Percentiles rank a stretch among this genome's conserved stretches.
phyloP scores from a whole-genome alignment of 2,113 vertebrate genomes.

The Ochotona curzoniae region DNA sequence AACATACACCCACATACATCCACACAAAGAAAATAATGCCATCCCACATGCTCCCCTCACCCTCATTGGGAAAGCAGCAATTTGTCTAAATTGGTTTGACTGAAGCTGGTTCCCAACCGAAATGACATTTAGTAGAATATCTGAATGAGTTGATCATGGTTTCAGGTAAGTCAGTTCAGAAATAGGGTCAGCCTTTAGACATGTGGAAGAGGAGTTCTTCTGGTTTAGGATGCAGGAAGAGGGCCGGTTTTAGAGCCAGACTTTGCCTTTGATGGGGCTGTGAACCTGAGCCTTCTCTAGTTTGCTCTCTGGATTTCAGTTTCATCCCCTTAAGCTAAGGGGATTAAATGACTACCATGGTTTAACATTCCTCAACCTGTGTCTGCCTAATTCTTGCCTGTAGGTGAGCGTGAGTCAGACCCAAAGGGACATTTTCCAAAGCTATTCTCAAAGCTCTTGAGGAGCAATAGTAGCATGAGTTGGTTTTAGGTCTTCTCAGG shows the following conservation, averaged over 20 bases:
- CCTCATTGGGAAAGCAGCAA: slow-evolving; percentile 57
- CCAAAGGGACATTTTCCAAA: slow-evolving; percentile 52
- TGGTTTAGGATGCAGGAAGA: background rate
- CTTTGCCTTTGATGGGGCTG: background rate
- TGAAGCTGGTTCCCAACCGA: slow-evolving; percentile 54
- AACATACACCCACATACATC: background rate
- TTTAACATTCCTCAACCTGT: background rate
- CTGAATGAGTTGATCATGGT: slow-evolving; percentile 47
- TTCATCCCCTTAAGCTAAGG: slow-evolving; percentile 26
- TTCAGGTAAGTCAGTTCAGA: slow-evolving; percentile 51
- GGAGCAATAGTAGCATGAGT: slow-evolving; percentile 53
- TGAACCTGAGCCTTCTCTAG: background rate
- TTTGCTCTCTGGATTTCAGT: background rate
- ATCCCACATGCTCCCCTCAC: background rate
- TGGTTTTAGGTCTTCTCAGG: background rate
- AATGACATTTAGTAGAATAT: slow-evolving; percentile 55
- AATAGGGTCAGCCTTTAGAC: slow-evolving; percentile 17
- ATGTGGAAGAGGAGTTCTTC: background rate
- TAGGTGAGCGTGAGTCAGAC: slow-evolving; percentile 64
- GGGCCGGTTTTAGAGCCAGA: background rate
- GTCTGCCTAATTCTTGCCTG: slow-evolving; percentile 48
- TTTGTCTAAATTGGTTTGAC: slow-evolving; percentile 41
- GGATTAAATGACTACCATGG: background rate
- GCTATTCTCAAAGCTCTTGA: slow-evolving; percentile 53
- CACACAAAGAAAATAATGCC: background rate